Evolutionary conservation across 2,797 vertebrate species (phyloP), one percentile per base, ranked within the genome.

Genomic region (Huso huso): DNA sequence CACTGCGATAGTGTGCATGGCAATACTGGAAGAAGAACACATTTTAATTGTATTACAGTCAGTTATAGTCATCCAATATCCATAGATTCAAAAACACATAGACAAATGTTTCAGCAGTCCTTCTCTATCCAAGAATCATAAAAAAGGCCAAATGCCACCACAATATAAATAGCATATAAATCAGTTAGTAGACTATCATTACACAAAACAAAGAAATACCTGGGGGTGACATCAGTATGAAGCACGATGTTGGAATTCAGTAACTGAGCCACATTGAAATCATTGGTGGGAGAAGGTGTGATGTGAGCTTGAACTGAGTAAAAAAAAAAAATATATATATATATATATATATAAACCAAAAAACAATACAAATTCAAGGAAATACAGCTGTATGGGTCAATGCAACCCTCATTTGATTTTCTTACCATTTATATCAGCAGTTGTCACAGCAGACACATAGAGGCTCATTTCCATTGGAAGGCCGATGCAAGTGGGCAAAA

Each of bases 381-480:
- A 51, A 64, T 15, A 51, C 62, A 6, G 10, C 8, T 48, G 11
- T 52, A 64, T 13, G 13, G 49, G 9, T 2, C n/a, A 8, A 4
- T 12, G 13, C 50, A 6, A 51, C 48, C 13, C 37, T 37, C 5
- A 5, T 37, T 37, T 37, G 37, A 37, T 37, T 37, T 10, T 15
- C 77, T 71, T 78, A 87, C 85, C 58, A 0, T 8, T 79, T 66
- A 52, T 1, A 0, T 74, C 73, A 0, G 63, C 72, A 1, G 73
- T 60, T 63, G 68, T 77, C 61, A 84, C 62, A 4, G 64, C 73
- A 0, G 78, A 62, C 0, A 15, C 10, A 68, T 79, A 78, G 0
- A 66, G 73, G 9, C 78, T 70, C 0, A 79, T 75, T 8, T 83
- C 82, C 69, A 83, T 68, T 0, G 82, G 84, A 18, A 83, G 72